Evolutionary conservation across 2,888 invertebrate genomes (phyloP).

Genomic region (Tipula lateralis): DNA sequence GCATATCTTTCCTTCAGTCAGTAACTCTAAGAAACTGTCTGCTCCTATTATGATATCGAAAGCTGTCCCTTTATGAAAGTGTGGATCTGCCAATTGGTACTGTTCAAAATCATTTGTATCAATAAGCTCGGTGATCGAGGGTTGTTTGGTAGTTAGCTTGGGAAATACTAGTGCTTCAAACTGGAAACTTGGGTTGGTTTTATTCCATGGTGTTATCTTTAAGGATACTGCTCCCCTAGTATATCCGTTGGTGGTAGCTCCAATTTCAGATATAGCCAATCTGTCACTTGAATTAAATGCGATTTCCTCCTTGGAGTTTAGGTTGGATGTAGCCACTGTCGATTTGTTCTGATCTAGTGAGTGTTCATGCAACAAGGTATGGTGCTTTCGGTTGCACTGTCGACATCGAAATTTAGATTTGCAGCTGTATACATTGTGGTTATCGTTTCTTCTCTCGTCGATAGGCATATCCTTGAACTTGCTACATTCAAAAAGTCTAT

Average conservation of each 20-base stretch:
- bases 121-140: neutral
- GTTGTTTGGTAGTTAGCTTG: neutral
- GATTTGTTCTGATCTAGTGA: neutral
- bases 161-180: neutral
- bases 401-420: neutral
- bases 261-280: neutral
- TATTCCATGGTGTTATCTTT: neutral
- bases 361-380: neutral
- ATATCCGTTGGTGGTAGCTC: neutral
- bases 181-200: neutral
- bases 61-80: neutral
- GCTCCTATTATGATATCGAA: neutral
- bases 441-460: neutral
- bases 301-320: neutral
- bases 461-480: neutral
- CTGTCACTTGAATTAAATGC: neutral
- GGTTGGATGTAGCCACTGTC: neutral
- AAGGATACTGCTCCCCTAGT: neutral
- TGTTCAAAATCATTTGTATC: neutral
- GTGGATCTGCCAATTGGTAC: neutral
- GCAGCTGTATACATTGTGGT: neutral
- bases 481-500: neutral
- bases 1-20: neutral
- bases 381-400: neutral
- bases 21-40: neutral